Base-by-base conservation (phyloP, 2,888 invertebrate genomes). In the Leucophenga maculata region DNA sequence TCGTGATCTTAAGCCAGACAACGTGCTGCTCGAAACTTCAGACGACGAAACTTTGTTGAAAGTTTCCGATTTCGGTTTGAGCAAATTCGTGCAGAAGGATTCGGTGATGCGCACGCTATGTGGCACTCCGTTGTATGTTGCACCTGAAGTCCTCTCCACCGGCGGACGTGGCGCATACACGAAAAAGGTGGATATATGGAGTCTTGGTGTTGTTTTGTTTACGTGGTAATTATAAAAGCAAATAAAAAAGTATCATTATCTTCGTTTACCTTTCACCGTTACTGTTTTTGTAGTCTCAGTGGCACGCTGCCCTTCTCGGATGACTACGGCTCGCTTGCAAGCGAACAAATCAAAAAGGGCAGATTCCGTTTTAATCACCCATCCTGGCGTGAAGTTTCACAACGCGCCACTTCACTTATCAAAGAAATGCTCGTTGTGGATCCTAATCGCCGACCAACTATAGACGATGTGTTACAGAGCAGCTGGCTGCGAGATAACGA, bases 51-150 rank as follows among this genome's bases (percentile, higher is more conserved):
- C 88, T 39, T 79, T 88, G 50, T 71, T 89, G 0, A 88, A 89
- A 77, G 85, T 89, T 72, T 88, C 88, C 8, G 89, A 98, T 89
- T 97, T 98, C 89, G 97, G 98, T 8, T 89, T 98, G 72, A 97
- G 97, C 74, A 97, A 97, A 89, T 92, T 95, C 76, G 93, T 95
- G 48, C 92, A 93, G 65, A 92, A 93, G 48, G 91, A 93, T 77
- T 93, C 93, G 1, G 91, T 94, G 82, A 93, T 97, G 94, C 93
- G 92, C 82, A 97, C 97, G 0, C 92, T 95, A 86, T 97, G 97
- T 86, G 98, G 98, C 0, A 98, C 98, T 0, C 94, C 95, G 0
- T 90, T 93, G 67, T 98, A 97, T 87, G 92, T 96, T 52, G 97
- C 97, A 0, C 98, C 97, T 0, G 98, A 98, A 89, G 92, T 97